These are phyloP conservation scores for Nasua narica DNA, from an alignment of 2,797 vertebrate species.

Conservation along the genomic window DNA sequence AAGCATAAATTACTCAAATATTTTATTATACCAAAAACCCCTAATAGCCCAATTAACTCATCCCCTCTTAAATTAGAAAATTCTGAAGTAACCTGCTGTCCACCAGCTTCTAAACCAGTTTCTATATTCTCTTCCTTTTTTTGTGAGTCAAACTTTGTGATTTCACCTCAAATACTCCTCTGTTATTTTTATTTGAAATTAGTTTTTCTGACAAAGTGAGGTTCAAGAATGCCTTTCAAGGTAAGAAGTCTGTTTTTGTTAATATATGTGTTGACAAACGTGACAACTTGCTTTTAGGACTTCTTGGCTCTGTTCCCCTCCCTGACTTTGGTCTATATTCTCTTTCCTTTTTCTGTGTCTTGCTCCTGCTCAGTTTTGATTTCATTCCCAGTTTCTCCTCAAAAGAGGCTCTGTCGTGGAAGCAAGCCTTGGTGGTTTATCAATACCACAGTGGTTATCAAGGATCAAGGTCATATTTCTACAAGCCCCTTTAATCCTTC, in stretches of 20 bases:
- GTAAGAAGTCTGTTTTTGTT: neutral
- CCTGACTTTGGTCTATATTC: neutral
- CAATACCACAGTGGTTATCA: too few species aligned
- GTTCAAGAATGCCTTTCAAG: neutral
- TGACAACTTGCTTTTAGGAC: neutral
- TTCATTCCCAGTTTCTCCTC: neutral
- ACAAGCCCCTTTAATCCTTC: neutral
- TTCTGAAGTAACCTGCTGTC: neutral
- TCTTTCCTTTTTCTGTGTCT: neutral
- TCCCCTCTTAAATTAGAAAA: neutral
- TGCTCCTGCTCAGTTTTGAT: neutral
- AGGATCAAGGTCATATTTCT: neutral
- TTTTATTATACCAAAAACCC: neutral
- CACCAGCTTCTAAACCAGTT: neutral
- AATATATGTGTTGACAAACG: neutral
- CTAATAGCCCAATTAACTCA: neutral
- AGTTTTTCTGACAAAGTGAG: neutral
- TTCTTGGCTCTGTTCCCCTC: neutral
- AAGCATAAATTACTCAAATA: neutral
- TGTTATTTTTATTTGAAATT: neutral
- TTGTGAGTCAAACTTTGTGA: neutral
- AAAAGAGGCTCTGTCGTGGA: rapidly evolving
- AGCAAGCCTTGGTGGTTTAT: neutral
- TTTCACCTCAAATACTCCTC: neutral
- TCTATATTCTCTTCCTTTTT: neutral